These are phyloP conservation scores for Atherinosoma microstoma DNA, from an alignment of 2,797 vertebrate species.

Conservation along the genomic window DNA sequence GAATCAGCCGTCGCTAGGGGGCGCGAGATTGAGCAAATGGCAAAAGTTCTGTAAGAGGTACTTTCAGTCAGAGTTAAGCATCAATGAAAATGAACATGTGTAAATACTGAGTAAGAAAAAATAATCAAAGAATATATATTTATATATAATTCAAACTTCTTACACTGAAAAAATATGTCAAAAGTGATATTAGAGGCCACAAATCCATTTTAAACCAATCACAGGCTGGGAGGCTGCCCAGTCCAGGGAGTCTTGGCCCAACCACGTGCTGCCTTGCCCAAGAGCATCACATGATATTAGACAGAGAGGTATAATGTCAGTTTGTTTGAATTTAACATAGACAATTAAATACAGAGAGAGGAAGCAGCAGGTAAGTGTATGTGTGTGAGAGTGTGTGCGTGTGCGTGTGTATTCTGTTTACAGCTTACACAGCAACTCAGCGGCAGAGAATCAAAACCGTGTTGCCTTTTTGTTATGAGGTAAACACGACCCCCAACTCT, in stretches of 20 bases:
- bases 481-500: slow-evolving; percentile 76
- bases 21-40: too few relatives aligned
- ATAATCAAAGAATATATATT: not conserved
- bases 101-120: not conserved
- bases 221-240: not conserved
- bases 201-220: not conserved
- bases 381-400: slow-evolving; percentile 23
- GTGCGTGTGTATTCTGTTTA: slow-evolving; percentile 69
- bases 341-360: slow-evolving; percentile 2
- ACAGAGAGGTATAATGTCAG: not conserved
- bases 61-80: not conserved
- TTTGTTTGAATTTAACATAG: not conserved
- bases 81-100: not conserved
- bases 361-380: slow-evolving; percentile 24
- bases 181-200: not conserved
- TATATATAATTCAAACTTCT: not conserved
- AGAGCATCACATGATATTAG: not conserved
- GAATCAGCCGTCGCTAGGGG: too few relatives aligned
- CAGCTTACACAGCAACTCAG: slow-evolving; percentile 73
- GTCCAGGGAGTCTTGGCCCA: not conserved
- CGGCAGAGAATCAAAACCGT: slow-evolving; percentile 70
- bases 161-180: not conserved
- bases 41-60: not conserved
- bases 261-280: not conserved
- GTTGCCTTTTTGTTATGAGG: slow-evolving; percentile 76